Evolutionary conservation across 2,797 vertebrate genomes (phyloP).

Genomic region (Clamator glandarius): DNA sequence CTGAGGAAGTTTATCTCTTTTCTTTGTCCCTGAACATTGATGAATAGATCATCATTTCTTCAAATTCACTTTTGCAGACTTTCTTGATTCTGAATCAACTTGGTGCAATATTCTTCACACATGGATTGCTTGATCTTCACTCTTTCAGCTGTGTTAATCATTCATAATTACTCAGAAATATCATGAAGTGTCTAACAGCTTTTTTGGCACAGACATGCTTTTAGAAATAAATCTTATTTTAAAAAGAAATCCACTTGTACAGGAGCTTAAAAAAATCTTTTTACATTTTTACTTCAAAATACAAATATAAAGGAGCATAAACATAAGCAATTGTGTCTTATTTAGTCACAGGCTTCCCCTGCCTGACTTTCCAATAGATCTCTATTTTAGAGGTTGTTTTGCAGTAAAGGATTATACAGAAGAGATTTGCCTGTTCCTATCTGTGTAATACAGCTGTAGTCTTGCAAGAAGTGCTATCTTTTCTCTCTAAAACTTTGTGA

Average conservation of each 20-base stretch:
- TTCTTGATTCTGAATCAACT: slow-evolving; percentile 27
- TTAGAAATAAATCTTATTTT: neutral
- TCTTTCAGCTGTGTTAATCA: slow-evolving; percentile 27
- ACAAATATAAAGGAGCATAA: neutral
- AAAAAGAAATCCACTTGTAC: neutral
- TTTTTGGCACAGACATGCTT: neutral
- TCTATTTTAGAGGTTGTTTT: neutral
- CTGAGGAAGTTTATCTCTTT: slow-evolving; percentile 46
- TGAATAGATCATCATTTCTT: slow-evolving; percentile 48
- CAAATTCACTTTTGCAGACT: slow-evolving; percentile 36
- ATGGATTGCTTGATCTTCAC: slow-evolving; percentile 6
- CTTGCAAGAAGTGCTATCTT: neutral
- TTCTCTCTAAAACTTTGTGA: neutral
- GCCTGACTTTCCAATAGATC: neutral
- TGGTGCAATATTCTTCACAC: neutral
- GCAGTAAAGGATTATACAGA: neutral
- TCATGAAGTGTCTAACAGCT: neutral
- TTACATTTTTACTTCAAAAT: neutral
- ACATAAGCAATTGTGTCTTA: neutral
- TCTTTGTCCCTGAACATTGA: slow-evolving; percentile 43
- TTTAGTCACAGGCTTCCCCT: neutral
- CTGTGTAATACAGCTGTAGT: neutral
- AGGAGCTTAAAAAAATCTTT: neutral
- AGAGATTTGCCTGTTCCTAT: neutral
- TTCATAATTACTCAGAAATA: slow-evolving; percentile 15